Percentiles rank a stretch among this genome's conserved stretches.
These are phyloP conservation scores for Clostera curtula DNA, from an alignment of 2,888 invertebrate species.

Conservation along the genomic window DNA sequence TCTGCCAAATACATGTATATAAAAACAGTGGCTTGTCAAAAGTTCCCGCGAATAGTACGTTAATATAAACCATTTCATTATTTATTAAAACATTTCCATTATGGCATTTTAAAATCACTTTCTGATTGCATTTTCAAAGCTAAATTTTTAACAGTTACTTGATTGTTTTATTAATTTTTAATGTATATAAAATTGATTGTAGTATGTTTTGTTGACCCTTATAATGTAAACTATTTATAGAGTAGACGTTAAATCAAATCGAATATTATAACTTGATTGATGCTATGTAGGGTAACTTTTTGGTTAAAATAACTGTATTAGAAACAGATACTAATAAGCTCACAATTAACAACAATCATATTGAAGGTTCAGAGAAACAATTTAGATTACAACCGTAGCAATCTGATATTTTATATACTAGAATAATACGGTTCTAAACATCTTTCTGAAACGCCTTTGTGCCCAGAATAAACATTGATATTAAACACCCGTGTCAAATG, in stretches of 20 bases:
- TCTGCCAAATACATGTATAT: too few relatives aligned
- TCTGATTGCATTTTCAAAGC: constrained; percentile 33
- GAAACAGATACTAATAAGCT: constrained; percentile 49
- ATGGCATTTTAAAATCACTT: constrained; percentile 36
- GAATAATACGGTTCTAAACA: constrained; percentile 3
- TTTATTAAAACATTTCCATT: constrained; percentile 33
- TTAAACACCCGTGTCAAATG: constrained; percentile 58
- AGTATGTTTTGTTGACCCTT: constrained; percentile 55
- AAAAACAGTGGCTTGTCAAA: neutral
- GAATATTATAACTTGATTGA: constrained; percentile 42
- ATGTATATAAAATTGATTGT: constrained; percentile 60
- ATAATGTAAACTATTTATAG: constrained; percentile 44
- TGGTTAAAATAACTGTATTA: constrained; percentile 47
- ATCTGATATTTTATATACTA: constrained; percentile 5
- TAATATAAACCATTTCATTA: neutral
- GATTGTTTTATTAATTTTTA: constrained; percentile 38
- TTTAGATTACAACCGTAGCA: constrained; percentile 1
- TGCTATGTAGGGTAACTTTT: constrained; percentile 42
- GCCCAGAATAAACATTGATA: constrained; percentile 48
- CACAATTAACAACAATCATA: constrained; percentile 35
- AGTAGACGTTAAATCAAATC: constrained; percentile 41
- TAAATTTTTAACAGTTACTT: constrained; percentile 17
- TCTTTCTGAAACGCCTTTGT: constrained; percentile 19
- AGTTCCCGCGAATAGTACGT: neutral
- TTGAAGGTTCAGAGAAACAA: constrained; percentile 12